Base-by-base conservation (phyloP, 2,888 invertebrate species). In the Volucella inanis region DNA sequence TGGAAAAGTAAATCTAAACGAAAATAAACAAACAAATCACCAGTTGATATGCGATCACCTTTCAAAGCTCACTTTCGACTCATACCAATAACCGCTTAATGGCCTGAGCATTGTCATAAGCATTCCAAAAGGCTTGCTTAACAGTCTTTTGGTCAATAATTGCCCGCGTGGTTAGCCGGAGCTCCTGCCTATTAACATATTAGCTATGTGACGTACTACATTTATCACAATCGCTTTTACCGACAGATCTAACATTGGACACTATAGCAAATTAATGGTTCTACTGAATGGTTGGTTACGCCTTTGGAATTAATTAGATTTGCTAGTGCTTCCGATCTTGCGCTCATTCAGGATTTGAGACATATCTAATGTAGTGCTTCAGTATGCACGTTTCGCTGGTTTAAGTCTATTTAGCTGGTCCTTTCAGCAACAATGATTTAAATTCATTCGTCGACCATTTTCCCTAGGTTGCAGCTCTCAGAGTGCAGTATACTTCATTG, bases 41-140 rank as follows among this genome's bases (percentile, higher is more conserved):
- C 75, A 80, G 71, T 80, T 75, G 70, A 80, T 79, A 76, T 77
- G 57, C 68, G 76, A 72, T 77, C 76, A 43, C 68, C 76, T 78
- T 68, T 81, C 76, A 77, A 81, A 76, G 76, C 54, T 80, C 54
- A 76, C 55, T 80, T 68, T 76, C 50, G 61, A 62, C 57, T 31
- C 68, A 81, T 76, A 76, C 71, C 80, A 85, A 81, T 81, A 77
- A 77, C 71, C 81, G 76, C 68, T 74, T 77, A 85, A 85, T 85
- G 71, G 80, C 67, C 50, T 10, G 12, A 68, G 45, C 64, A 68
- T 67, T 77, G 68, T 41, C 57, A 55, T 22, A 43, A 72, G 77
- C 72, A 77, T 81, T 79, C 55, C 45, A 72, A 85, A 75, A 15
- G 64, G 61, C 18, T 41, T 67, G 15, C 57, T 54, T 38, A 54